Conservation (phyloP, 2,113 vertebrate species). For the Thinocorus orbignyianus region DNA sequence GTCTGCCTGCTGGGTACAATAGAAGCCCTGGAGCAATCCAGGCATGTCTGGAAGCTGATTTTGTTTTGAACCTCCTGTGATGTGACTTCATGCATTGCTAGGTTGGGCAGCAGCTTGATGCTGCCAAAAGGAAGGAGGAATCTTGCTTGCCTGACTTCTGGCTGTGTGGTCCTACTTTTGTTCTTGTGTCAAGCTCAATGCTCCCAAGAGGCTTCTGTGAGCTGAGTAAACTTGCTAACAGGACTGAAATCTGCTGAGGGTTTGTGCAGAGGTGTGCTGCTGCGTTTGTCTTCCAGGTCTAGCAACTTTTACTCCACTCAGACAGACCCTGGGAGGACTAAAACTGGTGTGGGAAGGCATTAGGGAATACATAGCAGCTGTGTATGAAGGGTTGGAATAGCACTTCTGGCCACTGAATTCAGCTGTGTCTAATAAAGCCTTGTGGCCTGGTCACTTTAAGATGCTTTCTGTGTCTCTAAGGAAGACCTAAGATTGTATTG, state of each 20-base stretch:
- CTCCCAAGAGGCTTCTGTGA: background rate
- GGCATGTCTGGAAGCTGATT: background rate
- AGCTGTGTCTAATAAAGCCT: background rate
- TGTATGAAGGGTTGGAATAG: background rate
- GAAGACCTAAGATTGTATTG: background rate
- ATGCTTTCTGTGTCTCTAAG: background rate
- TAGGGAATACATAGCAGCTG: background rate
- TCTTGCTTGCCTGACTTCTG: background rate
- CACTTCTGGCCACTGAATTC: background rate
- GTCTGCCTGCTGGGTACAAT: background rate
- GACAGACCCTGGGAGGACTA: background rate
- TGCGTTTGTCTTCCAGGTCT: background rate
- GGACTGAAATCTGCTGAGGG: background rate
- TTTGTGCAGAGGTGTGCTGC: background rate
- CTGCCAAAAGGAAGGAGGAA: background rate
- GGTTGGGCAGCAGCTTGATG: background rate
- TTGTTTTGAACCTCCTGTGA: background rate
- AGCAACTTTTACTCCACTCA: background rate
- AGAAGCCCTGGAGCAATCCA: background rate
- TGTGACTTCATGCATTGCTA: background rate
- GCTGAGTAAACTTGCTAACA: background rate
- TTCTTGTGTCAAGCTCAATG: background rate
- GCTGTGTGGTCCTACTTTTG: rapidly evolving
- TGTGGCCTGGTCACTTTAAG: background rate
- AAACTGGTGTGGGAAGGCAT: background rate